Base-by-base conservation (phyloP, 2,888 invertebrate genomes). In the Eumacrocentrus americanus region DNA sequence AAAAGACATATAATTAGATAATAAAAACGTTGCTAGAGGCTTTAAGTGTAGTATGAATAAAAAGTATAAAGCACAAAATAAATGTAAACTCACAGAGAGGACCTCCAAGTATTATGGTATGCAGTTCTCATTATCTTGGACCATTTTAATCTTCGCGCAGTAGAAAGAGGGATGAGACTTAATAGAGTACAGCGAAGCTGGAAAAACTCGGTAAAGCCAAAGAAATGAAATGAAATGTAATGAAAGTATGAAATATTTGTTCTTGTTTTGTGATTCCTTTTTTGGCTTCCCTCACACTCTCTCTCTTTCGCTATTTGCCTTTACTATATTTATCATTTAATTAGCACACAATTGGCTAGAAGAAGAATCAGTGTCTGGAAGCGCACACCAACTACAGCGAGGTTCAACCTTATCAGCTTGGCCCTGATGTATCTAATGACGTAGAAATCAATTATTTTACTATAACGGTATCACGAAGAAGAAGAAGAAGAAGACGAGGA, bases 81-180 rank as follows among this genome's bases (percentile, higher is more conserved):
- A 29, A 29, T 29, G 9, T 6, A 9, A 29, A 29, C 9, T 9
- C 29, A 29, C 23, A 25, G 23, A 29, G 22, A 11, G 22, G 22
- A 22, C 11, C n/a, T 52, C 52, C 46, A 61, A 18, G 22, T 59
- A 29, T 60, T 65, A 62, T 58, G 59, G 60, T 66, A 70, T 67
- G 67, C 70, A 66, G 70, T 72, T 75, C 72, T 74, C 72, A 72
- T 75, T 75, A 75, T 74, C 72, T 61, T 42, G 66, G 67, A 71
- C 66, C 69, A 64, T 74, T 75, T 75, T 75, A 75, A 75, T 75
- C 72, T 75, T 70, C 70, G 66, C 29, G 29, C 29, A 62, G 66
- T 65, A 68, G 67, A 34, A n/a, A n/a, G n/a, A n/a, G 55, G 37
- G 58, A 60, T 61, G 66, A 67, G 70, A 72, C 69, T 71, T 58